These are phyloP conservation scores for Drosophila pectinifera DNA, from an alignment of 1,140 invertebrate species.

Conservation along the genomic window DNA sequence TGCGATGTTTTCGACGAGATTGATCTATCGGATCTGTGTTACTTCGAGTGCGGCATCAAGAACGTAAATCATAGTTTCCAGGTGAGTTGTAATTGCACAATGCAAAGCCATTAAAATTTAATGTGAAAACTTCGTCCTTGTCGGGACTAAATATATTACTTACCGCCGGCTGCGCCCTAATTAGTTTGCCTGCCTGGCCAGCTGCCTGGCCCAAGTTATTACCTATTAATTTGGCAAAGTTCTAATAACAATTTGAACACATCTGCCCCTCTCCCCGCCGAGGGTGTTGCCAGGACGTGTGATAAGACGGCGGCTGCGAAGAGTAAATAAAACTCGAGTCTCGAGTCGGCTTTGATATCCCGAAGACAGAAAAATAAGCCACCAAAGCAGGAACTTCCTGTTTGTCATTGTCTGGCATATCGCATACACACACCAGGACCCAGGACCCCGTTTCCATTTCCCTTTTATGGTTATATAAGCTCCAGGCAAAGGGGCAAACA, in stretches of 20 bases:
- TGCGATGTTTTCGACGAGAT: slow-evolving; percentile 94
- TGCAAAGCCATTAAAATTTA: slow-evolving; percentile 43
- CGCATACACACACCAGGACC: not conserved
- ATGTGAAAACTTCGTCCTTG: slow-evolving; percentile 52
- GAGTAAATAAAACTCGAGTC: slow-evolving; percentile 23
- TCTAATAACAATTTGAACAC: slow-evolving; percentile 19
- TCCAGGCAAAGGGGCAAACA: slow-evolving; percentile 38
- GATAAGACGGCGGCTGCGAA: slow-evolving; percentile 6
- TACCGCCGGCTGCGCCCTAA: slow-evolving; percentile 22
- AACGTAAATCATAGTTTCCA: slow-evolving; percentile 95
- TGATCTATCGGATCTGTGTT: slow-evolving; percentile 92
- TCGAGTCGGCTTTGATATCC: slow-evolving; percentile 27
- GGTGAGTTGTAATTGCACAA: slow-evolving; percentile 86
- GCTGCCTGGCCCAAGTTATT: slow-evolving; percentile 25
- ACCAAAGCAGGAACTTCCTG: slow-evolving; percentile 54
- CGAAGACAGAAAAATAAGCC: slow-evolving; percentile 25
- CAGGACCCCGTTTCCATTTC: not conserved
- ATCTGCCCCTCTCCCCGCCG: not conserved
- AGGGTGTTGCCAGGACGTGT: slow-evolving; percentile 5
- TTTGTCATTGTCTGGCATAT: slow-evolving; percentile 49
- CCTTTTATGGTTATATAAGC: slow-evolving; percentile 37
- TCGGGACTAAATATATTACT: slow-evolving; percentile 47
- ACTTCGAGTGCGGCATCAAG: slow-evolving; percentile 94
- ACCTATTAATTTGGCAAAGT: slow-evolving; percentile 39
- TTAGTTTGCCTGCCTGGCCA: slow-evolving; percentile 44